phyloP scores from a whole-genome alignment of 1,140 invertebrate genomes.

The Drosophila ohnishii region DNA sequence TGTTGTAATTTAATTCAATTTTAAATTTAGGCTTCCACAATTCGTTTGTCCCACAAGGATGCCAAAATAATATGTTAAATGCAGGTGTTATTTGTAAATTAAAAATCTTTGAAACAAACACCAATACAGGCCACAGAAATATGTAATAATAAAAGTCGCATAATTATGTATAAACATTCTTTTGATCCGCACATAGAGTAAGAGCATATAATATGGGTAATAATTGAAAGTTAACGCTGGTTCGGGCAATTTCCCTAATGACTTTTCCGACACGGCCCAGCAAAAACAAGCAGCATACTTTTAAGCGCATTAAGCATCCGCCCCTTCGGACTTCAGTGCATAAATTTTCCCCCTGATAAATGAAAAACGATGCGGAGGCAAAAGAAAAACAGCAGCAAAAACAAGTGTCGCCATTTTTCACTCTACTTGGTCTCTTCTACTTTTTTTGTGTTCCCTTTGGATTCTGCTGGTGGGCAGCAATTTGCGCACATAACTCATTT shows the following conservation, averaged over 20 bases:
- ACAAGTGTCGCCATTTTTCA: conserved; percentile 69
- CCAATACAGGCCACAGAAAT: conserved; percentile 17
- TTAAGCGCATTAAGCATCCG: conserved; percentile 70
- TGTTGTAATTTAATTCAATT: conserved; percentile 48
- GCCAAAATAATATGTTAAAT: conserved; percentile 3
- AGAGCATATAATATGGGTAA: conserved; percentile 18
- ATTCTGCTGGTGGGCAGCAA: conserved; percentile 68
- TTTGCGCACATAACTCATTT: conserved; percentile 81
- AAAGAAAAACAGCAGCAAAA: conserved; percentile 42
- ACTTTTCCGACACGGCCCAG: conserved; percentile 43
- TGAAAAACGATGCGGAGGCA: conserved; percentile 63
- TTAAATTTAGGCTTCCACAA: conserved; percentile 21
- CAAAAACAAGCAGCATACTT: conserved; percentile 50
- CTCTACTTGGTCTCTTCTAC: conserved; percentile 35
- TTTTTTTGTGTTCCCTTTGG: conserved; percentile 8
- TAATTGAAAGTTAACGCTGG: conserved; percentile 54
- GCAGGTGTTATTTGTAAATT: conserved; percentile 28
- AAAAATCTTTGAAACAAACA: conserved; percentile 9
- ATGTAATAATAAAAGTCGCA: conserved; percentile 57
- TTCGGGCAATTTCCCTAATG: conserved; percentile 69
- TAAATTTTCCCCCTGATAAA: conserved; percentile 71
- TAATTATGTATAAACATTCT: conserved; percentile 46
- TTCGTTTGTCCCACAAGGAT: conserved; percentile 1
- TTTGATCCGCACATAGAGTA: conserved; percentile 14
- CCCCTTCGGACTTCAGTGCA: conserved; percentile 54